Conservation (phyloP, 1,140 invertebrate species). For the Varroa destructor region DNA sequence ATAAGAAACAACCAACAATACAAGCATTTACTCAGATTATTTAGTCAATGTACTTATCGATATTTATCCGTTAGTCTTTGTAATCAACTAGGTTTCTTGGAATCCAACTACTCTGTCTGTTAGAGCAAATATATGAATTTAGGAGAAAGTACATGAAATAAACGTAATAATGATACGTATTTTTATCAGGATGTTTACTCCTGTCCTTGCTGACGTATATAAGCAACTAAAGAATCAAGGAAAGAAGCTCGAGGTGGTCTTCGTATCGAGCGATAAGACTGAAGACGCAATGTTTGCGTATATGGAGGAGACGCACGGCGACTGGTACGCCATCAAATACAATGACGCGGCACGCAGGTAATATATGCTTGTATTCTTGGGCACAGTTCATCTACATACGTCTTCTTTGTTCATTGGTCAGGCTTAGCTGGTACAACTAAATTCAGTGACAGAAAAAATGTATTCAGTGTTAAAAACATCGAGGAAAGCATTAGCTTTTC, state of each 20-base stretch:
- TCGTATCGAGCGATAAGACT: constrained; percentile 39
- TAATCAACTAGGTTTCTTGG: too few relatives aligned
- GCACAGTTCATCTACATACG: constrained; percentile 27
- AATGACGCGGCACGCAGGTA: constrained; percentile 35
- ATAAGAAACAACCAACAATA: too few relatives aligned
- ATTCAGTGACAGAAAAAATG: too few relatives aligned
- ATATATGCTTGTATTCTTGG: neutral
- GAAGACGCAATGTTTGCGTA: constrained; percentile 38
- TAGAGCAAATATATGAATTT: too few relatives aligned
- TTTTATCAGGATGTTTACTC: constrained; percentile 41
- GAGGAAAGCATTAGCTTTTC: too few relatives aligned
- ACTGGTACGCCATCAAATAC: constrained; percentile 39
- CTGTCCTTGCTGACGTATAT: constrained; percentile 39
- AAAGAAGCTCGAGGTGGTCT: constrained; percentile 39
- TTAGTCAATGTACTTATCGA: too few relatives aligned
- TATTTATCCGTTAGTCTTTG: too few relatives aligned
- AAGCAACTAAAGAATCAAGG: constrained; percentile 34
- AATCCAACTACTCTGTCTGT: too few relatives aligned
- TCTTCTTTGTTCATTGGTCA: constrained; percentile 9
- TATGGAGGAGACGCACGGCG: constrained; percentile 39
- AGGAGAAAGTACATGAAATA: too few relatives aligned
- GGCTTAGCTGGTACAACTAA: neutral
- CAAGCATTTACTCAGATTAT: too few relatives aligned
- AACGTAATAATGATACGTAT: too few relatives aligned
- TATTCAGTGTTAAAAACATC: too few relatives aligned